These are phyloP conservation scores for Epistrophe grossulariae DNA, from an alignment of 2,888 invertebrate genomes.

Conservation along the genomic window DNA sequence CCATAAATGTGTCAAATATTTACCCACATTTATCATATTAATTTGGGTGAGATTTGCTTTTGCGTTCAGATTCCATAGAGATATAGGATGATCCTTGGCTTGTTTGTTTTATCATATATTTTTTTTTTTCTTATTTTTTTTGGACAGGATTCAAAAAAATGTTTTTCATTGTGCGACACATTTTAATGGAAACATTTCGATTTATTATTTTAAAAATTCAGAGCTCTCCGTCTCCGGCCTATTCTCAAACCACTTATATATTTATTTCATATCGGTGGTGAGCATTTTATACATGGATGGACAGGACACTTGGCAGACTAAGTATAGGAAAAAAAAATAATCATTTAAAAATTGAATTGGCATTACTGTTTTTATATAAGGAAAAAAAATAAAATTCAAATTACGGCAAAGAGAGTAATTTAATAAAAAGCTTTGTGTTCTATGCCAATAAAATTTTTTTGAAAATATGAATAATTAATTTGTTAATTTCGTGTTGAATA, in stretches of 20 bases:
- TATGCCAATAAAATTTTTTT: too few relatives aligned
- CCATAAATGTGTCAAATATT: conserved; percentile 74
- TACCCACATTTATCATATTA: conserved; percentile 72
- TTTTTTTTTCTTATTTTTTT: neutral
- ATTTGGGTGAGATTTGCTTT: conserved; percentile 51
- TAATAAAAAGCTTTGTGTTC: too few relatives aligned
- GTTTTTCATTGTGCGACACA: conserved; percentile 9
- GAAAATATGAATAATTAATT: too few relatives aligned
- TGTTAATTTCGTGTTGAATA: too few relatives aligned
- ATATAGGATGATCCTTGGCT: conserved; percentile 13
- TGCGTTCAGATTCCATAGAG: neutral
- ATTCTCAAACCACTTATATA: neutral
- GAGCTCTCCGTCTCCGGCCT: neutral
- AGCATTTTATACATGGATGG: neutral
- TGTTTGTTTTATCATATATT: conserved; percentile 2
- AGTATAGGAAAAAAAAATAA: neutral
- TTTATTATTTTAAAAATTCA: conserved; percentile 8
- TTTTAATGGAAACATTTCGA: conserved; percentile 17
- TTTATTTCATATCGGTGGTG: neutral
- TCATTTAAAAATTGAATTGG: neutral
- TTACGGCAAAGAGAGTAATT: too few relatives aligned
- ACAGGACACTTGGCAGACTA: neutral
- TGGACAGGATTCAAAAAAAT: conserved; percentile 9
- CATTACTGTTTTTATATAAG: too few relatives aligned
- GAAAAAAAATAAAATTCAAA: too few relatives aligned